Base-by-base conservation (phyloP, 2,888 invertebrate genomes). In the Rugalucina vietnamica region DNA sequence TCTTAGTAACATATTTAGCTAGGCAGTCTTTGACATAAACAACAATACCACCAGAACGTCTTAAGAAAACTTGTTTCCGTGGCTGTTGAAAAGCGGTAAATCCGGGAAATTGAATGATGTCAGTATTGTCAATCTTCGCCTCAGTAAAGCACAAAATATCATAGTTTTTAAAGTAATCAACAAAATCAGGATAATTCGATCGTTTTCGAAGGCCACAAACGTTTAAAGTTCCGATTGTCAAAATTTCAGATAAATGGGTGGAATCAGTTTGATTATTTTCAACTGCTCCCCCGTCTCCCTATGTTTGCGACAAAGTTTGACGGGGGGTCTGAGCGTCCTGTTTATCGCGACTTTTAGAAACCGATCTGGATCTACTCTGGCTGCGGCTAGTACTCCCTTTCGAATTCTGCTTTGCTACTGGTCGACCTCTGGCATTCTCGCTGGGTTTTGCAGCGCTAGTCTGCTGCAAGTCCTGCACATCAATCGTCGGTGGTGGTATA, bases 141-240 rank as follows among this genome's bases (percentile, higher is more conserved):
- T 74, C 74, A 50, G 34, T 12, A 49, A 39, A 49, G 32, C 29
- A 50, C 14, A 74, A 54, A 74, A 74, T 36, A 24, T 71, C 71
- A 71, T 71, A 71, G 18, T 71, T 34, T 8, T 12, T 12, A 12
- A 71, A 34, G 10, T 36, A 71, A 36, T 71, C 37, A 5, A 24
- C 36, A 37, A 71, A 71, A 36, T 71, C 71, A 36, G 71, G 71
- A 37, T 36, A 71, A 37, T 71, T 34, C 24, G 39, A 18, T 12
- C 71, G 71, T 37, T 37, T 71, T 37, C 37, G 34, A 21, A 71
- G 71, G 37, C 71, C 71, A 71, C 71, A 71, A 34, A 71, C 71
- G 27, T 71, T 71, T 18, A 71, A n/a, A 37, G 37, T 12, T 36
- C 71, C 71, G 24, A 71, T 37, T 34, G 71, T 36, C 3, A 71